Evolutionary conservation across 2,797 vertebrate genomes (phyloP), one percentile per base, ranked within the genome.

Genomic region (Ctenopoma kingsleyae): DNA sequence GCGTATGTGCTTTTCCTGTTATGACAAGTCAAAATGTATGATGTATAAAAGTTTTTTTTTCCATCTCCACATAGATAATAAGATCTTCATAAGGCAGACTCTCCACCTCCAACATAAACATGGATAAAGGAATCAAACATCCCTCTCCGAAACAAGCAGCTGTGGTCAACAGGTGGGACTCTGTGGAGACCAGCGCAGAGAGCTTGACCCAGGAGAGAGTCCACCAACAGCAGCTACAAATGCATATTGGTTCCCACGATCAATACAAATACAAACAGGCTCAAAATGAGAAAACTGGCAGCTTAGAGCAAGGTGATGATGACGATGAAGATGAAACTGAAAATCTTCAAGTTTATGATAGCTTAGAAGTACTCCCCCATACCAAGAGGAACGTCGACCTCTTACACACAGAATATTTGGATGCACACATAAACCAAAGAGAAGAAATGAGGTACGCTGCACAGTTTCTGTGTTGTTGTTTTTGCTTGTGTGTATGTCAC

Each of bases 171-270:
- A 83, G 68, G 2, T 87, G 76, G 23, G 90, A 94, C 58, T 92
- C 88, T 9, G 80, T 87, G 30, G 94, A 92, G 32, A 95, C 92
- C 0, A 91, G 93, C 56, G 89, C 89, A 0, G 90, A 96, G 81
- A 92, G 91, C 54, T 74, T 93, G 43, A 68, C 59, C 12, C 90
- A 77, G 57, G 94, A 93, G 62, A 87, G 49, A 41, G 77, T 46
- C 3, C 51, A 77, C 53, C 91, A 85, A 49, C 50, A 74, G 17
- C 71, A 90, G 8, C 80, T 90, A 2, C 87, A 87, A 23, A 23
- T 23, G 11, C 17, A 19, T 10, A 51, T 74, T 8, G n/a, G 27
- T 27, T 22, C 36, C 1, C 19, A 27, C 2, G 41, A 59, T 0
- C 60, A 80, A 25, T 65, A 69, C 17, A 56, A 36, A 49, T 5